Base-by-base conservation (phyloP, 2,888 invertebrate species). In the Agrotis puta region DNA sequence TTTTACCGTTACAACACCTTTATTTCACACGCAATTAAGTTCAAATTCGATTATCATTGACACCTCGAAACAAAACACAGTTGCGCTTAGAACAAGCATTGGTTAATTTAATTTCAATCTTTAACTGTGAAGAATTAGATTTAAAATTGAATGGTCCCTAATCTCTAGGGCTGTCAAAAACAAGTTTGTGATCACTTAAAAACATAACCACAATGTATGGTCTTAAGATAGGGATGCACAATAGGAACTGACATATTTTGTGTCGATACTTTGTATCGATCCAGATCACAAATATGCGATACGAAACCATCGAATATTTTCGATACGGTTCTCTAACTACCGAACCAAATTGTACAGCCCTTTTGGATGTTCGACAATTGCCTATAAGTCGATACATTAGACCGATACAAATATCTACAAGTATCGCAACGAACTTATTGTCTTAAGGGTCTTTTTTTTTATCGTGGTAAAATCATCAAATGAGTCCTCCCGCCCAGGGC, bases 191-290 rank as follows among this genome's bases (percentile, higher is more conserved):
- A 56, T 57, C 58, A 64, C 65, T 65, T 74, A 75, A 50, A 70
- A 73, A 70, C 70, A 75, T 74, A 77, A 62, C 66, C 82, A 70
- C 83, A 79, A 70, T 68, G 73, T 77, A 73, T 77, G 87, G 87
- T 86, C 86, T 39, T 39, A 48, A 66, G n/a, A 33, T 56, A 56
- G 33, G n/a, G 3, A 33, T 56, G 6, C 2, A 20, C 33, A 7
- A 56, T 14, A 33, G 33, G 33, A 1, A 14, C 6, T 56, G 6
- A 56, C 6, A 33, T 33, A 33, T 7, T 33, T 56, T 33, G n/a
- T 56, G 33, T 56, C 56, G 56, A 56, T 56, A 56, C n/a, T 56
- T 56, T 56, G n/a, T 13, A 56, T 56, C 33, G 33, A 33, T n/a
- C 2, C 13, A n/a, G 27, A 56, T 56, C 2, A 0, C 27, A 54